Evolutionary conservation across 1,140 invertebrate species (phyloP).

Genomic region (Papilio dardanus): DNA sequence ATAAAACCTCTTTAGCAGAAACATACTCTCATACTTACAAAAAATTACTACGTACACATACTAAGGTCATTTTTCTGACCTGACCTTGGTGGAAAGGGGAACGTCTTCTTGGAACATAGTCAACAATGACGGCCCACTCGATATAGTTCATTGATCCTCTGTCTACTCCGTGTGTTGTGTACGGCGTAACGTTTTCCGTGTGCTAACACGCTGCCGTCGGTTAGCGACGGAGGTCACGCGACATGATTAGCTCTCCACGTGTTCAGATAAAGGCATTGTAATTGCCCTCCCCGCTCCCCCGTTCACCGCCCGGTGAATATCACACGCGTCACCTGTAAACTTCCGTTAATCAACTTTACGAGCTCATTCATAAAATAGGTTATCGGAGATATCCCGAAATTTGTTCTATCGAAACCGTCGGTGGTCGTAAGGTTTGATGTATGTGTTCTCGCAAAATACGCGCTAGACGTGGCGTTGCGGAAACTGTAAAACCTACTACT

Average conservation of each 20-base stretch:
- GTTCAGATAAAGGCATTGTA: constrained; percentile 56
- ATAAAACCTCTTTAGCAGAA: background rate
- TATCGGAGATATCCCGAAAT: background rate
- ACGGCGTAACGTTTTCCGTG: constrained; percentile 3
- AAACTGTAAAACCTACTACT: too few relatives aligned
- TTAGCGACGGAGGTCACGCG: constrained; percentile 52
- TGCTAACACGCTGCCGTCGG: constrained; percentile 26
- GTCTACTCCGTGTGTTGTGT: background rate
- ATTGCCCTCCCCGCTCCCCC: constrained; percentile 28
- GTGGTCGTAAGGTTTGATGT: too few relatives aligned
- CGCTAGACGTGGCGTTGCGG: too few relatives aligned
- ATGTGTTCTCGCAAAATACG: too few relatives aligned
- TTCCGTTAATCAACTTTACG: constrained; percentile 35
- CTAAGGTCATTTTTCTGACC: background rate
- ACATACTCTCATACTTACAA: background rate
- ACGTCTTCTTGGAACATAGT: background rate
- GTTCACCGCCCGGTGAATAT: constrained; percentile 39
- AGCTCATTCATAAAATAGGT: constrained; percentile 24
- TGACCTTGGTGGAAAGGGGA: constrained; percentile 3
- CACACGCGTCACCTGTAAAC: constrained; percentile 44
- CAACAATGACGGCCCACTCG: constrained; percentile 1
- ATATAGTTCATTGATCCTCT: constrained; percentile 15
- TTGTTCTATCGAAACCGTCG: background rate
- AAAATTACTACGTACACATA: background rate
- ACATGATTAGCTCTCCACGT: constrained; percentile 60